A percentile compares a stretch with the other conserved stretches of the same genome.
Conservation (phyloP, 2,113 vertebrate species). For the Xenopus laevis region DNA sequence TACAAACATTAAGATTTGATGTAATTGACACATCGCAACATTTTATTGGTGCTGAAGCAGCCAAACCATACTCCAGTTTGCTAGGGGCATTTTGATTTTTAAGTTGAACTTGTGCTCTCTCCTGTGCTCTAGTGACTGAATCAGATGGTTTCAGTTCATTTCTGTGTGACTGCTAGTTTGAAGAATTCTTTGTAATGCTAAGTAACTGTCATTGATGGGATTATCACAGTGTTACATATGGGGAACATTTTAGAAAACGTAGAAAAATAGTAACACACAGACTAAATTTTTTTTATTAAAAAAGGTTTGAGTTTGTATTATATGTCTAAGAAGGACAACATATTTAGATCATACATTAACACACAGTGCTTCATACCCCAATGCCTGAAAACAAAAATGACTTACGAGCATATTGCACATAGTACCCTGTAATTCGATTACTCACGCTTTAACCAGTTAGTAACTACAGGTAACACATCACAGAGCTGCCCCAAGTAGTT, state of each 20-base stretch:
- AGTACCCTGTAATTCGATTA: too few relatives aligned
- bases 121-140: not conserved
- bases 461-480: too few relatives aligned
- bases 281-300: too few relatives aligned
- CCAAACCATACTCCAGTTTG: not conserved
- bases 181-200: slow-evolving; percentile 12
- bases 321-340: too few relatives aligned
- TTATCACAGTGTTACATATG: not conserved
- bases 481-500: too few relatives aligned
- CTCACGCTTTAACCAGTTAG: too few relatives aligned
- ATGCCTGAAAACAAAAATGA: too few relatives aligned
- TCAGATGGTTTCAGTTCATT: slow-evolving; percentile 12
- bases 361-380: too few relatives aligned
- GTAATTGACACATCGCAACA: not conserved
- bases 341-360: too few relatives aligned
- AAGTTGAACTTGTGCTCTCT: not conserved
- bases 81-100: not conserved
- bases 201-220: not conserved
- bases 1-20: slow-evolving; percentile 24
- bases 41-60: slow-evolving; percentile 9
- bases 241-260: not conserved
- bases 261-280: not conserved
- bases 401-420: too few relatives aligned
- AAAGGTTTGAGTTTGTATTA: too few relatives aligned
- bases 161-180: not conserved